Evolutionary conservation across 1,140 invertebrate species (phyloP).

Genomic region (Trinorchestia longiramus): DNA sequence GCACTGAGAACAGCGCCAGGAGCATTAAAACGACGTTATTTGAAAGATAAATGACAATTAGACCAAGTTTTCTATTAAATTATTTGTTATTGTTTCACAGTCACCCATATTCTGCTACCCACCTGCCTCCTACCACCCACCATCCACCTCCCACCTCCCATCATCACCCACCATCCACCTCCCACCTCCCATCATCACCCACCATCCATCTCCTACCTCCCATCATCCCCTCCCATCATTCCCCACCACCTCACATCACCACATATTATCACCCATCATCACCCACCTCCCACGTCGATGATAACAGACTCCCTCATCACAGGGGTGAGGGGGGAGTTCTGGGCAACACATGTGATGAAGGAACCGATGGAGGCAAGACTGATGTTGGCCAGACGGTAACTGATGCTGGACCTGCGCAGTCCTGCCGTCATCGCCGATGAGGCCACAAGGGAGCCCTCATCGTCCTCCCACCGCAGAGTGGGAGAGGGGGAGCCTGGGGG

Average conservation of each 20-base stretch:
- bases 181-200: background rate
- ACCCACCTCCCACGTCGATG: conserved; percentile 3
- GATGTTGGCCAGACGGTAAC: background rate
- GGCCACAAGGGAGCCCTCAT: background rate
- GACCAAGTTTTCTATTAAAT: no score
- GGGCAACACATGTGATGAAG: conserved; percentile 13
- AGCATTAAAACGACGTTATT: no score
- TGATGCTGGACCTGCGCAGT: conserved; percentile 21
- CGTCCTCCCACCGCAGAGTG: conserved; percentile 28
- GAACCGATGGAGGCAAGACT: background rate
- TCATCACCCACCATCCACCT: background rate
- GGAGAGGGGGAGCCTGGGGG: background rate
- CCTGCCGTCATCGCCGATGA: background rate
- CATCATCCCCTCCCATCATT: background rate
- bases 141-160: no score
- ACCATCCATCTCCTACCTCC: background rate
- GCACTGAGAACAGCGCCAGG: no score
- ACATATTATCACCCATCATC: no score
- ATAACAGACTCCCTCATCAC: background rate
- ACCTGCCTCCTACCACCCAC: no score
- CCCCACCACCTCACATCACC: background rate
- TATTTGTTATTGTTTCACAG: no score
- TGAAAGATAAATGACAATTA: no score
- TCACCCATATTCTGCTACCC: no score
- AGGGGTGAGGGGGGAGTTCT: conserved; percentile 3